Evolutionary conservation across 2,113 vertebrate species (phyloP).

Genomic region (Boulengeromyrus knoepffleri): DNA sequence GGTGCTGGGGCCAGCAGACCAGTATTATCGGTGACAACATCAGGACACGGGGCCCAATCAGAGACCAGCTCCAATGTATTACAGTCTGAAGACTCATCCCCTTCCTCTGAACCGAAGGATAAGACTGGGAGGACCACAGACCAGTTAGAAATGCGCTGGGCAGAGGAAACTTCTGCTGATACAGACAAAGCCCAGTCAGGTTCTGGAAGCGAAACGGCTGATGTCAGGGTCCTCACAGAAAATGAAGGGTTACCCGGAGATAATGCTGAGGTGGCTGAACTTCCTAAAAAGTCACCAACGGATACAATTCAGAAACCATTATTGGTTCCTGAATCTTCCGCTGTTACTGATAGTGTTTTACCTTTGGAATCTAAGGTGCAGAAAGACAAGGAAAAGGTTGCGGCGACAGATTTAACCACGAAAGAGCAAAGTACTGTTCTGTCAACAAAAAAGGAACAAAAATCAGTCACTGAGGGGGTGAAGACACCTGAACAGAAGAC

Average conservation of each 20-base stretch:
- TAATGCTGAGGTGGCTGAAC: conserved; percentile 31
- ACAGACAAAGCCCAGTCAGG: conserved; percentile 18
- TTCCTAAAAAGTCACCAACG: conserved; percentile 48
- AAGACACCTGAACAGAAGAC: neutral
- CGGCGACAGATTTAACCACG: neutral
- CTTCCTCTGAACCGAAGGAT: conserved; percentile 36
- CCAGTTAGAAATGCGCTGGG: conserved; percentile 20
- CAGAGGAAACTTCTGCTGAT: conserved; percentile 21
- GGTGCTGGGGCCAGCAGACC: conserved; percentile 25
- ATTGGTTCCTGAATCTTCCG: conserved; percentile 35
- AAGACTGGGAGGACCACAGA: conserved; percentile 43
- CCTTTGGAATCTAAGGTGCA: neutral
- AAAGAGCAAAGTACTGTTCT: neutral
- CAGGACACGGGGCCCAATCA: conserved; percentile 34
- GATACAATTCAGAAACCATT: conserved; percentile 45
- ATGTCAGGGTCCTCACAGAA: conserved; percentile 30
- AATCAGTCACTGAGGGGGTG: neutral
- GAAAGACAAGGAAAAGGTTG: conserved; percentile 18
- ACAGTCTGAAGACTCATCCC: conserved; percentile 33
- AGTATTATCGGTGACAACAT: neutral
- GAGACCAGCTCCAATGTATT: conserved; percentile 25
- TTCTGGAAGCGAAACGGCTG: conserved; percentile 29
- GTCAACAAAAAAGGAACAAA: conserved; percentile 11
- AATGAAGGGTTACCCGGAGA: conserved; percentile 37
- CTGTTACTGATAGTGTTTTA: conserved; percentile 10